Evolutionary conservation across 2,113 vertebrate genomes (phyloP).

Genomic region (Bothrops jararaca): DNA sequence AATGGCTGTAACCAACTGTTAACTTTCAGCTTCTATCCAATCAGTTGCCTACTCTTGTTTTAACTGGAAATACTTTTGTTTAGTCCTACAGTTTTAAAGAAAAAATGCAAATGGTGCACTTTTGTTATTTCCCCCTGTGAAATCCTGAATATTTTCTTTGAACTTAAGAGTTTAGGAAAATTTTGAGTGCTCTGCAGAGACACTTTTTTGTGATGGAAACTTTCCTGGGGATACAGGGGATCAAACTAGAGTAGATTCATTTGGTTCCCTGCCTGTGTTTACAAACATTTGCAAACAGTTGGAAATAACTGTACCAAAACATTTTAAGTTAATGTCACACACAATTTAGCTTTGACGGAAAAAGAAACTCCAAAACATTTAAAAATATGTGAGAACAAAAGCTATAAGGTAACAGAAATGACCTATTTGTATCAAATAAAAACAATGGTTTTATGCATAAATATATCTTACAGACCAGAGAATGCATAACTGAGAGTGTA

Average conservation of each 20-base stretch:
- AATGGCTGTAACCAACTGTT: background rate
- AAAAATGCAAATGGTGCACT: background rate
- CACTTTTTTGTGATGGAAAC: background rate
- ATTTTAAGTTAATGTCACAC: conserved; percentile 13
- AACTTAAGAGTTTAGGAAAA: background rate
- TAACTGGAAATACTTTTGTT: background rate
- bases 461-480: background rate
- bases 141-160: background rate
- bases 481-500: background rate
- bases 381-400: background rate
- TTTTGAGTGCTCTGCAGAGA: background rate
- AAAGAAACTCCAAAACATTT: background rate
- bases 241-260: background rate
- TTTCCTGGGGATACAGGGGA: background rate
- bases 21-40: background rate
- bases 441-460: background rate
- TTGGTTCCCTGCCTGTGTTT: background rate
- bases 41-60: background rate
- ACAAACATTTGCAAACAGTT: background rate
- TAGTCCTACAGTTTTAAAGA: background rate
- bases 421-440: background rate
- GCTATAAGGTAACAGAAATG: conserved; percentile 3
- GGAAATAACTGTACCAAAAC: background rate
- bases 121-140: background rate
- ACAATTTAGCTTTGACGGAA: background rate